A percentile compares a stretch with the other conserved stretches of the same genome.
phyloP scores from a whole-genome alignment of 2,113 vertebrate genomes.

The Vulpes lagopus region DNA sequence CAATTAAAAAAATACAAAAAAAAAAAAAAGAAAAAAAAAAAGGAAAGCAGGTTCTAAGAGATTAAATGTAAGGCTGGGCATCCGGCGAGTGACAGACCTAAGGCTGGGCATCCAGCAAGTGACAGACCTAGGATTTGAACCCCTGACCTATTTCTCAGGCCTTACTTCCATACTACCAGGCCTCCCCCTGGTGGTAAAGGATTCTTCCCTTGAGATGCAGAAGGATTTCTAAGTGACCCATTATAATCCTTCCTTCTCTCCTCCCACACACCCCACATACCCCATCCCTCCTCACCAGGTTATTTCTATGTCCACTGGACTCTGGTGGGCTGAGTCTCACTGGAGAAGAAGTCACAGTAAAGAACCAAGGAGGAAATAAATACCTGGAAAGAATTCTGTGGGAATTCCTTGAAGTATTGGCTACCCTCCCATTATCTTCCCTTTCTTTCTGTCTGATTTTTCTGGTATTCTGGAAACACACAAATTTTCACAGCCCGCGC shows the following conservation, averaged over 20 bases:
- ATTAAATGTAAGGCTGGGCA: neutral
- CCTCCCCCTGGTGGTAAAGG: neutral
- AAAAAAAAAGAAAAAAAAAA: too few species aligned
- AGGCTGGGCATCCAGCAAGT: neutral
- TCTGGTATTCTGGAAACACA: neutral
- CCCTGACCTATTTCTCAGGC: neutral
- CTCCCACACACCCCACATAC: neutral
- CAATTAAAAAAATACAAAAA: too few species aligned
- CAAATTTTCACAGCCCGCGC: neutral
- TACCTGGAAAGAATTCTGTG: neutral
- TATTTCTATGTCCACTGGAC: rapidly evolving
- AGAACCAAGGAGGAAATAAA: neutral
- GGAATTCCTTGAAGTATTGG: neutral
- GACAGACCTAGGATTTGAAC: neutral
- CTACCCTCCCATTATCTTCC: too few species aligned
- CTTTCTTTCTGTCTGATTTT: neutral
- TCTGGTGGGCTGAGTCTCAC: too few species aligned
- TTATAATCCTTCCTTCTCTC: neutral
- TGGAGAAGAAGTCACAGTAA: neutral
- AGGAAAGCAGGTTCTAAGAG: neutral
- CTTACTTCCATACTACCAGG: neutral
- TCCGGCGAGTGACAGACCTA: too few species aligned
- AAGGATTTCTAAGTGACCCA: neutral
- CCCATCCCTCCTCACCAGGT: rapidly evolving
- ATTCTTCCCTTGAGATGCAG: neutral